These are phyloP conservation scores for Mimachlamys varia DNA, from an alignment of 2,888 invertebrate genomes.

Conservation along the genomic window DNA sequence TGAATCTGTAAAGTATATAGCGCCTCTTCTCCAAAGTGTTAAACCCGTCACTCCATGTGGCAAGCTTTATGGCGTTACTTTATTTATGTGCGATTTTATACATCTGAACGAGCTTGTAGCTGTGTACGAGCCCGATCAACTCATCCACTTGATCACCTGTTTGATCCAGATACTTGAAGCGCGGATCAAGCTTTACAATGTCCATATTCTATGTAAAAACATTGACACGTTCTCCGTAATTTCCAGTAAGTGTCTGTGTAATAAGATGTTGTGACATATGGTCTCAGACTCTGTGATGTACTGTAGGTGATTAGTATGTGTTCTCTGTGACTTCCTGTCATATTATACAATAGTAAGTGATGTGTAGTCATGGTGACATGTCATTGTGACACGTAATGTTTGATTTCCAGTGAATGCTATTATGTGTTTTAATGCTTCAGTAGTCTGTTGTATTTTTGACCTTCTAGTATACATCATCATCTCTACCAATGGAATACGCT, in stretches of 20 bases:
- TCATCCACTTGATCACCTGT: conserved; percentile 56
- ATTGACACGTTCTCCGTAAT: conserved; percentile 55
- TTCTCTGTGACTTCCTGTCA: too few species aligned
- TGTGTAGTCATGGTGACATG: too few species aligned
- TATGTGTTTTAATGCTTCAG: too few species aligned
- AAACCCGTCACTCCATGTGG: background rate
- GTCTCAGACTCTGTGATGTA: background rate
- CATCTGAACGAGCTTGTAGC: background rate
- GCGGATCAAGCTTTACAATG: conserved; percentile 59
- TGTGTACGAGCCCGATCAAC: conserved; percentile 43
- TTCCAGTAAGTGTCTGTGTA: conserved; percentile 52
- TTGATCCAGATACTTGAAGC: conserved; percentile 61
- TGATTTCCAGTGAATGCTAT: too few species aligned
- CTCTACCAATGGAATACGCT: too few species aligned
- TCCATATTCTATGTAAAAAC: conserved; percentile 54
- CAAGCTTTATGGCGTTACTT: background rate
- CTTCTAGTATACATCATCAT: too few species aligned
- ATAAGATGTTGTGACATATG: too few species aligned
- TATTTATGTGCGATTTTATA: background rate
- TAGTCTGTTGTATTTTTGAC: too few species aligned
- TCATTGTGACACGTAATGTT: too few species aligned
- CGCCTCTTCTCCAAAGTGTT: background rate
- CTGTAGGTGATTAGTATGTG: background rate
- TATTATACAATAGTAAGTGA: too few species aligned
- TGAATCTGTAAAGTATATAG: background rate